Base-by-base conservation (phyloP, 2,113 vertebrate species). In the Gallinago jamesoni region DNA sequence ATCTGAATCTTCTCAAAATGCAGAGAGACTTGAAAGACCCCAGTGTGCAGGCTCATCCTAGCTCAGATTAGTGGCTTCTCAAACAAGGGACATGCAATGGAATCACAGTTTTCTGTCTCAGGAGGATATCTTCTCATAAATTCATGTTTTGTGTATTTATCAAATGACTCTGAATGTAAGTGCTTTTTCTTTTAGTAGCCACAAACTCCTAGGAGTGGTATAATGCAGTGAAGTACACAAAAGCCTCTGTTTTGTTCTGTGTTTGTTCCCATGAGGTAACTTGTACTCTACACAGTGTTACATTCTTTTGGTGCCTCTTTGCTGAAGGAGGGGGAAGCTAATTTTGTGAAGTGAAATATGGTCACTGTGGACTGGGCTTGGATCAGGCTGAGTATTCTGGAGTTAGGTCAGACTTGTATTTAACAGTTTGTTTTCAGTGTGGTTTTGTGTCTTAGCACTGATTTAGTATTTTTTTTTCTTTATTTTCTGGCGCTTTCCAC, bases 231-330 rank as follows among this genome's bases (percentile, higher is more conserved):
- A 73, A 83, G 48, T 63, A 53, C 43, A 59, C 21, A 56, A 39
- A 76, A 89, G 45, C 6, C 2, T 78, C 62, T 69, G 60, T 87
- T 95, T 95, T 95, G 90, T 95, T 74, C 60, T 14, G 55, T 43
- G 67, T 74, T 57, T 43, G 43, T 93, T 94, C 93, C 93, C 93
- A 94, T 94, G 93, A 94, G 88, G 79, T 94, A 94, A 96, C 92
- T 95, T 62, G 75, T 69, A 3, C 90, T 88, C 50, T 33, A 12
- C 83, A 91, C 84, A 94, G 62, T 45, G 69, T 33, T n/a, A 68
- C 77, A 89, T 94, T 94, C 91, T 96, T 93, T 43, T 35, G 50
- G 56, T 47, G 47, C 22, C 53, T 88, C 11, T 64, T 31, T 57
- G 89, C 84, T 83, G 67, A 62, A 76, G 50, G 30, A 76, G 31